Percentiles rank a stretch among this genome's conserved stretches.
These are phyloP conservation scores for Charaxes varanes DNA, from an alignment of 1,140 invertebrate genomes.

Conservation along the genomic window DNA sequence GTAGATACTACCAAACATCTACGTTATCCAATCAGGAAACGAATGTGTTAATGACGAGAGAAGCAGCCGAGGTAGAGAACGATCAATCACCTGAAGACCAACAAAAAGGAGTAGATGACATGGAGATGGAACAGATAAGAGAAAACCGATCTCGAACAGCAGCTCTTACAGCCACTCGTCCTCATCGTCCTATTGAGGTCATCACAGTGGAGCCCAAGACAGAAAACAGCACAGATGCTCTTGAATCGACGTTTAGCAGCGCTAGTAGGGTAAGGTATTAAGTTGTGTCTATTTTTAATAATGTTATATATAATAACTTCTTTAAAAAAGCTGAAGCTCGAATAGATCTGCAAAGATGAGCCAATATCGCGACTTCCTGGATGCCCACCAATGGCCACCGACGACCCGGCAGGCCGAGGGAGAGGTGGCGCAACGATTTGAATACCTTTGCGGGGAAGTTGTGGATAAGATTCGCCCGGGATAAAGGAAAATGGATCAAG, in stretches of 20 bases:
- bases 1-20: too few species aligned
- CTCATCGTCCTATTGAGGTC: conserved; percentile 56
- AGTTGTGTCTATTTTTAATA: not conserved
- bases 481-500: too few species aligned
- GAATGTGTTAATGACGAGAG: conserved; percentile 67
- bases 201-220: conserved; percentile 58
- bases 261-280: conserved; percentile 74
- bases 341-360: too few species aligned
- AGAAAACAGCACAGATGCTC: conserved; percentile 62
- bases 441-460: too few species aligned
- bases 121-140: conserved; percentile 15
- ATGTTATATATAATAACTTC: not conserved
- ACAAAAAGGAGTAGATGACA: conserved; percentile 33
- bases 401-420: too few species aligned
- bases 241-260: conserved; percentile 77
- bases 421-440: too few species aligned
- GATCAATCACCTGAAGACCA: conserved; percentile 28
- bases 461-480: too few species aligned
- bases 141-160: conserved; percentile 13
- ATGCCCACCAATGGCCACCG: too few species aligned
- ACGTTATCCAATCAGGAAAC: conserved; percentile 59
- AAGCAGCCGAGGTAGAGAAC: conserved; percentile 60
- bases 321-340: too few species aligned
- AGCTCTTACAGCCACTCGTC: conserved; percentile 43
- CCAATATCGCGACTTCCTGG: too few species aligned